A percentile compares a stretch with the other conserved stretches of the same genome.
These are phyloP conservation scores for Hylomyscus alleni DNA, from an alignment of 2,797 vertebrate genomes.

Conservation along the genomic window DNA sequence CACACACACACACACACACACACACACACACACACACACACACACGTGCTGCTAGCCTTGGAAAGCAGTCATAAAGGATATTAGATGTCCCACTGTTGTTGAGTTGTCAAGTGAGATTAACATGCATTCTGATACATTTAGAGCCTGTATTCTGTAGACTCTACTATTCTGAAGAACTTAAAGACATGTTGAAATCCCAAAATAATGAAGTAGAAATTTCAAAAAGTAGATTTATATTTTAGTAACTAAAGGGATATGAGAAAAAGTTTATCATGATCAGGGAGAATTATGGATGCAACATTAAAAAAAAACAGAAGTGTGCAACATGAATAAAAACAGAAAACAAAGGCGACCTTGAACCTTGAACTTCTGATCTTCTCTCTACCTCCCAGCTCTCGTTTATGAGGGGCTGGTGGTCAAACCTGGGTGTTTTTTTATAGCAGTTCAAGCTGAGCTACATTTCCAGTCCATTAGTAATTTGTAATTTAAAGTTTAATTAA, in stretches of 20 bases:
- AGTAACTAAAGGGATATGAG: background rate
- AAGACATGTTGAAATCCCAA: background rate
- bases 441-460: background rate
- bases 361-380: background rate
- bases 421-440: background rate
- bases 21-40: background rate
- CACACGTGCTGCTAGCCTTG: background rate
- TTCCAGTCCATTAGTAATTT: background rate
- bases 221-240: conserved; percentile 12
- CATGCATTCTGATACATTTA: background rate
- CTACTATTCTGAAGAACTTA: background rate
- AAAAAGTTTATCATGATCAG: background rate
- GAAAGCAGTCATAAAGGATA: background rate
- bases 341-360: background rate
- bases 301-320: background rate
- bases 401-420: background rate
- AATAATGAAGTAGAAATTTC: background rate
- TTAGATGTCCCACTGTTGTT: background rate
- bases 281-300: background rate
- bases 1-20: background rate
- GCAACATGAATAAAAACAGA: background rate
- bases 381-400: background rate
- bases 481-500: background rate
- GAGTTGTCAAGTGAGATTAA: background rate
- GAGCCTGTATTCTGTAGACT: background rate